These are phyloP conservation scores for Camelus dromedarius DNA, from an alignment of 2,113 vertebrate genomes.

Conservation along the genomic window DNA sequence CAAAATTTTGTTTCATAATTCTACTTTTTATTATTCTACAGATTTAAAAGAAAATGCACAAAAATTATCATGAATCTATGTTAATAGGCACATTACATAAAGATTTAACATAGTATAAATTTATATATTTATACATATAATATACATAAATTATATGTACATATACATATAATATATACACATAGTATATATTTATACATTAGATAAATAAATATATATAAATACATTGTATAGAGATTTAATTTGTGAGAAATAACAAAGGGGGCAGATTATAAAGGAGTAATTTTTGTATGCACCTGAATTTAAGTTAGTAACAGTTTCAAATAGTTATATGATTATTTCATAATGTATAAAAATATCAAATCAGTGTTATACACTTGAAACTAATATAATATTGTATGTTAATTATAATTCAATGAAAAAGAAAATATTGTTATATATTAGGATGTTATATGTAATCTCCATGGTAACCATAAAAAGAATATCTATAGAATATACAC, in stretches of 20 bases:
- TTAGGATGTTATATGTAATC: not conserved
- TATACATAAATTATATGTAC: not conserved
- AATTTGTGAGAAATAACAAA: not conserved
- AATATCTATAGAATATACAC: not conserved
- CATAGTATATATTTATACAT: not conserved
- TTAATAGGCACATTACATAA: not conserved
- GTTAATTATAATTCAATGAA: not conserved
- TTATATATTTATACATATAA: not conserved
- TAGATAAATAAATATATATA: not conserved
- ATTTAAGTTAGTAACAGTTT: not conserved
- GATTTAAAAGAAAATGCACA: slow-evolving; percentile 13
- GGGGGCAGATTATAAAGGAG: not conserved
- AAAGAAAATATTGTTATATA: not conserved
- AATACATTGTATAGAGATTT: not conserved
- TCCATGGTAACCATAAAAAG: not conserved
- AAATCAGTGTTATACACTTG: not conserved
- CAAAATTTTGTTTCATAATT: not conserved
- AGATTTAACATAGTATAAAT: not conserved
- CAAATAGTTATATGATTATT: not conserved
- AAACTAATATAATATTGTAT: not conserved
- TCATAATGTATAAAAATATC: not conserved
- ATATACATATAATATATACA: not conserved
- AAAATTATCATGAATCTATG: not conserved
- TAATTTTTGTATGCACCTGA: not conserved
- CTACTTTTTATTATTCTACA: not conserved